Base-by-base conservation (phyloP, 2,113 vertebrate genomes). In the Alligator sinensis region DNA sequence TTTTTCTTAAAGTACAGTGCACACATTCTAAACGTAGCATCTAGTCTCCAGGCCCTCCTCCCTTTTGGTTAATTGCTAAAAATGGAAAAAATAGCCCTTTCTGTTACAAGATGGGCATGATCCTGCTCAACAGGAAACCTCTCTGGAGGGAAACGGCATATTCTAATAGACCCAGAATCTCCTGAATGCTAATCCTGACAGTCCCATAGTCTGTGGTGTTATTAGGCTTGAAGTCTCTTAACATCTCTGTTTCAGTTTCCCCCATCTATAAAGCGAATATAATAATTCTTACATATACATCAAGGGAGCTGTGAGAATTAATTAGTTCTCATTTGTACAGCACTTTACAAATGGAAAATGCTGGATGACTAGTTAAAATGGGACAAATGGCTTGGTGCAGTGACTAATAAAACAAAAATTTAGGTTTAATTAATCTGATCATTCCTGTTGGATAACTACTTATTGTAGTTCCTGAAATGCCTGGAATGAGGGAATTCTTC, bases 321-420 rank as follows among this genome's bases (percentile, higher is more conserved):
- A 87, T 87, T 93, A 93, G 28, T 79, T 95, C 27, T 24, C n/a
- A 6, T 87, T 82, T 87, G 58, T 87, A 83, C 83, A 63, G 58
- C 38, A 84, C 90, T 95, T 95, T 92, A 55, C 24, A 93, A 94
- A 82, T 60, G 62, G 61, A 77, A 87, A 86, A 30, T 90, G 89
- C 84, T 80, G 55, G 70, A 84, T 89, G 30, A 64, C 61, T 83
- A 89, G 93, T 95, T 93, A 95, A 93, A 82, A 85, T 80, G 68
- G 89, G 82, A 91, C 86, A 90, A 82, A 82, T 82, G n/a, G 16
- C 64, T 75, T 13, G 80, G 84, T 91, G 54, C 12, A 94, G 4
- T 83, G 80, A 89, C 78, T 94, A 89, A 58, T 85, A 89, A 94
- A 93, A 55, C 38, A 14, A 60, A 94, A 93, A 47, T 38, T 38